Conservation (phyloP, 2,797 vertebrate genomes). For the Gouania willdenowi region DNA sequence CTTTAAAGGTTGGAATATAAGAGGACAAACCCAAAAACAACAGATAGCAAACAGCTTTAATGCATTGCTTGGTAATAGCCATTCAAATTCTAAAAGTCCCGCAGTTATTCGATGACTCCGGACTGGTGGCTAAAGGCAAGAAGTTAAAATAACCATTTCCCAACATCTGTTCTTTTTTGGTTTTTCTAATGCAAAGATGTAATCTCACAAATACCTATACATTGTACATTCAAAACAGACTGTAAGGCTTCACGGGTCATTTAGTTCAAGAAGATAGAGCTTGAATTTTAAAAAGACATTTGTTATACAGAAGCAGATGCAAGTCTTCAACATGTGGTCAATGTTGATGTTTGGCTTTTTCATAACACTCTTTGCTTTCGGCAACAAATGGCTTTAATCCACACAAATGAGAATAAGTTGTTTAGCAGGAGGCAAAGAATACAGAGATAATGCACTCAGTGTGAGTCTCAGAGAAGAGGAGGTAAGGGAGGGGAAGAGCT, state of each 20-base stretch:
- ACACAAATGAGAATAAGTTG: slow-evolving; percentile 50
- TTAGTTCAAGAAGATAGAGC: slow-evolving; percentile 21
- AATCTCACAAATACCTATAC: no score
- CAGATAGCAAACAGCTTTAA: slow-evolving; percentile 10
- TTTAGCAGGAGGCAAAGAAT: slow-evolving; percentile 56
- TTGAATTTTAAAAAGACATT: slow-evolving; percentile 30
- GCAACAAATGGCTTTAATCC: slow-evolving; percentile 59
- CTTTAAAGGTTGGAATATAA: slow-evolving; percentile 17
- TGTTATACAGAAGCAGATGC: not conserved
- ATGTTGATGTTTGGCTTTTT: slow-evolving; percentile 37
- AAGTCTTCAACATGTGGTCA: slow-evolving; percentile 15
- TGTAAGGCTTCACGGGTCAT: slow-evolving; percentile 16
- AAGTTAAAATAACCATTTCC: slow-evolving; percentile 52
- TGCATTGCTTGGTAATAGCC: slow-evolving; percentile 8
- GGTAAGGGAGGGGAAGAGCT: slow-evolving; percentile 18
- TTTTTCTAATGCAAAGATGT: slow-evolving; percentile 37
- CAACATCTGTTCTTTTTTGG: slow-evolving; percentile 42
- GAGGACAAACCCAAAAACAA: slow-evolving; percentile 1
- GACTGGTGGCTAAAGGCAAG: slow-evolving; percentile 46
- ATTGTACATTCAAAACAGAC: slow-evolving; percentile 17
- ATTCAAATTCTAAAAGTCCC: slow-evolving; percentile 44
- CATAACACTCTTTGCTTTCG: slow-evolving; percentile 23
- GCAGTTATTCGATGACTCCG: slow-evolving; percentile 31
- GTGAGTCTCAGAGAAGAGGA: slow-evolving; percentile 18
- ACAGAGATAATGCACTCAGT: slow-evolving; percentile 37